Conservation (phyloP, 2,888 invertebrate species). For the Pristionchus fissidentatus region DNA sequence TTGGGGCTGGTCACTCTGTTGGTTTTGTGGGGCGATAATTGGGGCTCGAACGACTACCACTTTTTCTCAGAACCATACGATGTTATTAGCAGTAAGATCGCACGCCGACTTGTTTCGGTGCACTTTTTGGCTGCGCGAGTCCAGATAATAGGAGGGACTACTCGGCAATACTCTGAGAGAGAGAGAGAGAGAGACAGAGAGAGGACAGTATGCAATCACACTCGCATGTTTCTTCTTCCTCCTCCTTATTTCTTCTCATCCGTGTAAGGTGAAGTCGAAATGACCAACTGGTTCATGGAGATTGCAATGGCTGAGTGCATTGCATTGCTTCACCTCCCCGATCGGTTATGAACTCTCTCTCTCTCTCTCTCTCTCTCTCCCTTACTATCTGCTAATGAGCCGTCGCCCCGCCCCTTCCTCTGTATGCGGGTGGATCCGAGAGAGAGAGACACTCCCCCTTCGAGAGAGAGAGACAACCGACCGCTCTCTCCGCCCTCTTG, state of each 20-base stretch:
- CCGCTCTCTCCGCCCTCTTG: neutral
- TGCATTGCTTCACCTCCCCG: conserved; percentile 6
- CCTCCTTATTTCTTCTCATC: neutral
- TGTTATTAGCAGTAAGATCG: conserved; percentile 28
- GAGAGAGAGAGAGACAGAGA: no score
- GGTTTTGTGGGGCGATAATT: neutral
- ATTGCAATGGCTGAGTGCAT: conserved; percentile 1
- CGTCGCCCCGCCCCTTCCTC: neutral
- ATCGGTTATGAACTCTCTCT: conserved; percentile 24
- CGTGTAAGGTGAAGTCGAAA: conserved; percentile 13
- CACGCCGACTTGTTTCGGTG: conserved; percentile 31
- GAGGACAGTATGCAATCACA: neutral
- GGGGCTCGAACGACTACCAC: neutral
- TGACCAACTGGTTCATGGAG: conserved; percentile 26
- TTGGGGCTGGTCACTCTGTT: neutral
- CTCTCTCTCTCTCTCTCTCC: neutral
- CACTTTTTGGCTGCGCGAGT: no score
- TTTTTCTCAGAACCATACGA: neutral
- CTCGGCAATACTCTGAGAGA: no score
- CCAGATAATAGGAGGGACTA: no score
- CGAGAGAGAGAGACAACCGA: neutral
- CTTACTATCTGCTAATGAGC: conserved; percentile 13
- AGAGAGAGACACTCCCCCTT: conserved; percentile 15
- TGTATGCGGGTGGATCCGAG: conserved; percentile 17
- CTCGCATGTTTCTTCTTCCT: neutral